These are phyloP conservation scores for Pollachius pollachius DNA, from an alignment of 2,113 vertebrate species.

Conservation along the genomic window DNA sequence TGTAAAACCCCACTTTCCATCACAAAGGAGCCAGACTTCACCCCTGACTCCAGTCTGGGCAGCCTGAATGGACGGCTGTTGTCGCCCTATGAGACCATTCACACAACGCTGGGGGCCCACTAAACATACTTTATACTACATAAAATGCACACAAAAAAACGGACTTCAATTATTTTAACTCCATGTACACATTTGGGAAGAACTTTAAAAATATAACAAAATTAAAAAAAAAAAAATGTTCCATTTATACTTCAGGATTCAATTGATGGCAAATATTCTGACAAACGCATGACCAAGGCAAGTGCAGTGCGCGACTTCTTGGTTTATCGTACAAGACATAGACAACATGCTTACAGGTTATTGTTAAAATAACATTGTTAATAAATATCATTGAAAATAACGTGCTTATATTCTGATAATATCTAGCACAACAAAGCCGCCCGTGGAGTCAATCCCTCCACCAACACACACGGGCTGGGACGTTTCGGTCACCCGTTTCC, in stretches of 20 bases:
- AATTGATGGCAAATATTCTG: slow-evolving; percentile 18
- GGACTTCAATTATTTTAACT: slow-evolving; percentile 57
- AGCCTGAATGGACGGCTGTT: slow-evolving; percentile 60
- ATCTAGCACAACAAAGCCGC: too few relatives aligned
- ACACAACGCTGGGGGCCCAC: slow-evolving; percentile 54
- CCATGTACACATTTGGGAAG: neutral
- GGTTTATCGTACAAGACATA: too few relatives aligned
- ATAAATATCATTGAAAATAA: slow-evolving; percentile 14
- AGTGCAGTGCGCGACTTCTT: neutral
- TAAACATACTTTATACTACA: slow-evolving; percentile 53
- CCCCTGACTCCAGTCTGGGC: slow-evolving; percentile 75
- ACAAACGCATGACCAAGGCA: neutral
- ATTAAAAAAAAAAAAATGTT: too few relatives aligned
- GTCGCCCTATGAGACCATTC: slow-evolving; percentile 57
- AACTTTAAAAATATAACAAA: too few relatives aligned
- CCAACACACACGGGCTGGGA: too few relatives aligned
- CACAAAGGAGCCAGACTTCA: slow-evolving; percentile 76
- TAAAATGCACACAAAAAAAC: slow-evolving; percentile 31
- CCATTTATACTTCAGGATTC: neutral
- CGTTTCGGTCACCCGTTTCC: too few relatives aligned
- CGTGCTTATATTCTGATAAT: too few relatives aligned
- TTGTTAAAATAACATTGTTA: neutral
- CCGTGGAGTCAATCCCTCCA: too few relatives aligned
- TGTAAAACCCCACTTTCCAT: slow-evolving; percentile 75
- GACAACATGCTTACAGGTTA: neutral